Percentiles rank a stretch among this genome's conserved stretches.
These are phyloP conservation scores for Agriopis aurantiaria DNA, from an alignment of 2,888 invertebrate genomes.

Conservation along the genomic window DNA sequence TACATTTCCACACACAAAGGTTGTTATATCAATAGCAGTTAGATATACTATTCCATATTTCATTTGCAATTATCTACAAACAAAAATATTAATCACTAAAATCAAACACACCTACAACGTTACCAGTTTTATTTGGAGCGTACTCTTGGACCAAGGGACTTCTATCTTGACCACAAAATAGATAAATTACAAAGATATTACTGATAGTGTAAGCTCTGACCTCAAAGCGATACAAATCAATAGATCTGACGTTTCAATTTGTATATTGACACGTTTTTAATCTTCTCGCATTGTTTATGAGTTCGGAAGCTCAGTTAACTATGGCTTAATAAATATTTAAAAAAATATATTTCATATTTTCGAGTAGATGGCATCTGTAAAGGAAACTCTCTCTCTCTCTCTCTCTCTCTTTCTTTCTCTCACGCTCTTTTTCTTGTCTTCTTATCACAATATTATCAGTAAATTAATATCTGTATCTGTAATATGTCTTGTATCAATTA, in stretches of 20 bases:
- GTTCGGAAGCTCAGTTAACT: slow-evolving; percentile 74
- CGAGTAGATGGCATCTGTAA: slow-evolving; percentile 46
- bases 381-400: slow-evolving; percentile 9
- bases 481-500: not conserved
- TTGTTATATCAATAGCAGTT: slow-evolving; percentile 22
- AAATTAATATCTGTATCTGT: not conserved
- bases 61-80: slow-evolving; percentile 30
- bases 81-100: slow-evolving; percentile 21
- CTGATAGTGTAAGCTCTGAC: slow-evolving; percentile 52
- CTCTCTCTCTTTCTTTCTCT: not conserved
- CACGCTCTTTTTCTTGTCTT: not conserved
- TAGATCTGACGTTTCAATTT: slow-evolving; percentile 82
- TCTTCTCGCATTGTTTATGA: slow-evolving; percentile 77
- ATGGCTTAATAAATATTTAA: slow-evolving; percentile 77
- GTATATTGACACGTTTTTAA: slow-evolving; percentile 83
- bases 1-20: slow-evolving; percentile 25
- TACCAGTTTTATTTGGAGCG: slow-evolving; percentile 45
- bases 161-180: slow-evolving; percentile 41
- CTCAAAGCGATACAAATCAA: slow-evolving; percentile 76
- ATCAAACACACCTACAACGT: slow-evolving; percentile 26
- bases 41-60: slow-evolving; percentile 19
- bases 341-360: slow-evolving; percentile 70
- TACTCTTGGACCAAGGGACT: slow-evolving; percentile 46
- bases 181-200: slow-evolving; percentile 37
- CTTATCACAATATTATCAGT: slow-evolving; percentile 1